Evolutionary conservation across 2,888 invertebrate genomes (phyloP).

Genomic region (Lepidocyrtinus sp.): DNA sequence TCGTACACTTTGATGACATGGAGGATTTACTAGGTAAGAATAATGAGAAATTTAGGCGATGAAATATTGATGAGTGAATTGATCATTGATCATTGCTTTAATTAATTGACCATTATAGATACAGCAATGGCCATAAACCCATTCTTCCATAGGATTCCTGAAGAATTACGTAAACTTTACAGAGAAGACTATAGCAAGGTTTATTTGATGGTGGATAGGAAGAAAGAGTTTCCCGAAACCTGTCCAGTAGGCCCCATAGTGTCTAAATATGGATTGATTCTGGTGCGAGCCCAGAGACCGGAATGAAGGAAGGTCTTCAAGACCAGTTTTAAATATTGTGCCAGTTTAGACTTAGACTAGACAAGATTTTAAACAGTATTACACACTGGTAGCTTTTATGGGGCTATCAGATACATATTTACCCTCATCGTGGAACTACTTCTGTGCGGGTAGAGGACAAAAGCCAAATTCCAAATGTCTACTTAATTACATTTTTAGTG

Average conservation of each 20-base stretch:
- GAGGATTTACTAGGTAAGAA: constrained; percentile 66
- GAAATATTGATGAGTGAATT: background rate
- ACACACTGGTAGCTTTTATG: no score
- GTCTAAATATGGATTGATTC: constrained; percentile 64
- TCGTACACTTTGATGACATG: constrained; percentile 64
- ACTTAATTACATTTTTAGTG: no score
- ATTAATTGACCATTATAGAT: constrained; percentile 51
- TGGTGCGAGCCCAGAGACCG: constrained; percentile 64
- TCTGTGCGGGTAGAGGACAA: no score
- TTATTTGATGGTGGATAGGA: constrained; percentile 61
- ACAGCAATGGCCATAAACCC: constrained; percentile 70
- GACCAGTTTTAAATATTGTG: no score
- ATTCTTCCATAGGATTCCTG: constrained; percentile 67
- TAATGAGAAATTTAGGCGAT: background rate
- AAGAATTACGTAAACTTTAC: constrained; percentile 56
- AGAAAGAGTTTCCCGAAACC: constrained; percentile 35
- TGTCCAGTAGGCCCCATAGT: constrained; percentile 63
- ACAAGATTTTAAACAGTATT: no score
- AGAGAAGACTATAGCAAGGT: constrained; percentile 64
- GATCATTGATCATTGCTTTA: background rate
- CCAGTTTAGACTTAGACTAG: no score
- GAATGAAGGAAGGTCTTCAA: no score
- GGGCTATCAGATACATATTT: no score
- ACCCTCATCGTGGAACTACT: no score
- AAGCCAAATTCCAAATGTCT: no score